Base-by-base conservation (phyloP, 2,797 vertebrate species). In the Anguilla pacifica region DNA sequence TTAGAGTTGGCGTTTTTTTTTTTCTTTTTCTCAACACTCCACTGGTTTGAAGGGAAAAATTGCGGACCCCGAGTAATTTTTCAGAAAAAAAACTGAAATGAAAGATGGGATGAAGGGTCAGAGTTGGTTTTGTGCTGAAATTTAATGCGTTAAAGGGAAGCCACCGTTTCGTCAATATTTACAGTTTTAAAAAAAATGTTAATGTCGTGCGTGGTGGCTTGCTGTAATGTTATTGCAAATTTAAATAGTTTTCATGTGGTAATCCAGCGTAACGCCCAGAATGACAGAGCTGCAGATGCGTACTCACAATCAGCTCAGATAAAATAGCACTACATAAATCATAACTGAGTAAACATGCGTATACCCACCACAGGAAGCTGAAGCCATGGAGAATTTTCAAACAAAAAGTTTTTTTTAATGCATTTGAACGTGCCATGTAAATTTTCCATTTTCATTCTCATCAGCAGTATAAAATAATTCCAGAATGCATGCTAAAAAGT, bases 21-120 rank as follows among this genome's bases (percentile, higher is more conserved):
- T 93, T 93, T 93, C 92, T 89, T 85, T 53, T 83, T 51, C 89
- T 88, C 90, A 25, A 13, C 89, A 87, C 90, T 93, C 90, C 91
- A 90, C 95, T 93, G 93, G 92, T 95, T 90, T 89, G 79, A 90
- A 89, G 89, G 85, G 84, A 25, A 22, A 89, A 91, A 91, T 92
- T 89, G 89, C 89, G 85, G 89, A 89, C 86, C 89, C 72, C 91
- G 91, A 95, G 95, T 95, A 94, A 95, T 95, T 95, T 93, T 92
- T 57, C 53, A 88, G 89, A 88, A 89, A 90, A 81, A 90, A 90
- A 81, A 88, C 91, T 85, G 49, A 91, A 89, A 89, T 90, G 86
- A 90, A 46, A 31, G 67, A 74, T 74, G 87, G 55, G 84, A 85
- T 84, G 49, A 84, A 51, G 53, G 74, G 57, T 53, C 70, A 39